Conservation (phyloP, 2,888 invertebrate genomes). For the Acanthosepion lycidas region DNA sequence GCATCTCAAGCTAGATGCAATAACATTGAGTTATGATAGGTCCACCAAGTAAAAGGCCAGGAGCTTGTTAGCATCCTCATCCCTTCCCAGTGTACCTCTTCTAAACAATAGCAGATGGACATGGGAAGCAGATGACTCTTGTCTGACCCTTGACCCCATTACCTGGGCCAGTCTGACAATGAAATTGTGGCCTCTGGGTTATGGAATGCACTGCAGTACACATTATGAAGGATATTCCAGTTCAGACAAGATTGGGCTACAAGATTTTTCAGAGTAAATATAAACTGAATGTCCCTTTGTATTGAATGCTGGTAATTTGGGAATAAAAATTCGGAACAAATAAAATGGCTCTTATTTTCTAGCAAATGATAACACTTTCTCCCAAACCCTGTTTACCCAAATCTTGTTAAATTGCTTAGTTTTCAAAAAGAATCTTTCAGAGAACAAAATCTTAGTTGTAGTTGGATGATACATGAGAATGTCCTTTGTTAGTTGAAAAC, state of each 20-base stretch:
- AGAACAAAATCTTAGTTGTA: background rate
- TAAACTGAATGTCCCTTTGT: background rate
- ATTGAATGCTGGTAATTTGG: background rate
- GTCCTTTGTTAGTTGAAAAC: too few relatives aligned
- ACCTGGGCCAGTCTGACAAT: conserved; percentile 20
- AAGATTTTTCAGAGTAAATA: background rate
- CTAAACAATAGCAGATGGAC: conserved; percentile 13
- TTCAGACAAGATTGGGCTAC: background rate
- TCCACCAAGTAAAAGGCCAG: background rate
- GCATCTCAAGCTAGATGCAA: background rate
- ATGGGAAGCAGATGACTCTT: background rate
- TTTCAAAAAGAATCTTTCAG: background rate
- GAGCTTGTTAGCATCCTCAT: background rate
- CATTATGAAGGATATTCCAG: background rate
- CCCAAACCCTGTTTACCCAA: background rate
- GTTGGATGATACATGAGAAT: too few relatives aligned
- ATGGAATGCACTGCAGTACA: background rate
- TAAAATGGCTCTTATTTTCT: background rate
- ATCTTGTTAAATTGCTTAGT: background rate
- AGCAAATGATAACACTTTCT: background rate
- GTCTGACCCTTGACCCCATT: background rate
- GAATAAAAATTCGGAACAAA: background rate
- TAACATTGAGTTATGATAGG: conserved; percentile 33
- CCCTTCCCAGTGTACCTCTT: background rate
- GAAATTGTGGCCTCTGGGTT: conserved; percentile 33